Percentiles rank a stretch among this genome's conserved stretches.
phyloP scores from a whole-genome alignment of 1,140 invertebrate species.

The Pogonognathellus flavescens region DNA sequence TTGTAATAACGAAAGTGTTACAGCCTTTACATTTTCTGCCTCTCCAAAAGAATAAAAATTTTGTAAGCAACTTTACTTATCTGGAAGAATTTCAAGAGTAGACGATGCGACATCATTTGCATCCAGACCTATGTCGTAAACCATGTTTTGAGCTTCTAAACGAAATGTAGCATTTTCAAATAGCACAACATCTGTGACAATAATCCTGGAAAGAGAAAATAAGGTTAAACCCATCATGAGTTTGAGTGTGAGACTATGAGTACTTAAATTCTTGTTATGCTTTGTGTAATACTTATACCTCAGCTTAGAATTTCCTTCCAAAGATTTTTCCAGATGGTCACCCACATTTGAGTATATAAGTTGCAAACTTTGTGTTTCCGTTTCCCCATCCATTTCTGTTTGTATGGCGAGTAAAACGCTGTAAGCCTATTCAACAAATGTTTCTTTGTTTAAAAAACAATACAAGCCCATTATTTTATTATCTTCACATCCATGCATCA shows the following conservation, averaged over 20 bases:
- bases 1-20: background rate
- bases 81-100: background rate
- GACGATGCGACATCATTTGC: background rate
- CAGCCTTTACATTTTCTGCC: background rate
- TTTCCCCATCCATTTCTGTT: background rate
- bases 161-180: background rate
- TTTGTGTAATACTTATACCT: constrained; percentile 48
- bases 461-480: too few relatives aligned
- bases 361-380: background rate
- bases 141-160: background rate
- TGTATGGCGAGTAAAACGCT: background rate
- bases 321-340: constrained; percentile 19
- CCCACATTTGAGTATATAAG: constrained; percentile 16
- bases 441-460: too few relatives aligned
- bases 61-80: constrained; percentile 5
- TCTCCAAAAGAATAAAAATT: background rate
- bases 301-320: constrained; percentile 49
- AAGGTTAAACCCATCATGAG: too few relatives aligned
- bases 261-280: too few relatives aligned
- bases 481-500: too few relatives aligned
- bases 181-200: background rate
- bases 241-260: too few relatives aligned
- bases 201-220: background rate
- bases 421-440: background rate
- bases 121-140: background rate